phyloP scores from a whole-genome alignment of 2,888 invertebrate genomes.

The Pterobdella sp. region DNA sequence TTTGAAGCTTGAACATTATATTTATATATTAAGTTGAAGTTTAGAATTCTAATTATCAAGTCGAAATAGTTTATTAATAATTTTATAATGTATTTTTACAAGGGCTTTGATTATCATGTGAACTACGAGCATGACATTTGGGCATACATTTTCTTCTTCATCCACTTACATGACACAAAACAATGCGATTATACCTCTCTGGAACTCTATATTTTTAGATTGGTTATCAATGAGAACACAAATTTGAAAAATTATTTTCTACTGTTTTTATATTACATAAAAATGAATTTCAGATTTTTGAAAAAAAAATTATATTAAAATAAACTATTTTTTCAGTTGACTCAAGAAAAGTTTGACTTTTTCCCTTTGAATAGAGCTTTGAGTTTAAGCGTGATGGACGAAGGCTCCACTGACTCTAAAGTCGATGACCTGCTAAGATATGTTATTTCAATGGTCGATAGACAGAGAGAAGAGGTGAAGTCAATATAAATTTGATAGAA shows the following conservation, averaged over 20 bases:
- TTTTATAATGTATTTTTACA: slow-evolving; percentile 12
- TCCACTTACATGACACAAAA: slow-evolving; percentile 51
- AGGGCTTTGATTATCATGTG: slow-evolving; percentile 51
- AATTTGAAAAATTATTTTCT: not conserved
- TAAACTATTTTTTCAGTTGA: slow-evolving; percentile 19
- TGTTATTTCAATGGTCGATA: slow-evolving; percentile 47
- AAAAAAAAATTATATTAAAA: not conserved
- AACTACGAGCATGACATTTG: slow-evolving; percentile 52
- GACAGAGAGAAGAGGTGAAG: slow-evolving; percentile 47
- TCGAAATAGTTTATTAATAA: not conserved
- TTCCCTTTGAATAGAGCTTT: slow-evolving; percentile 50
- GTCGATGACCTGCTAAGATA: slow-evolving; percentile 49
- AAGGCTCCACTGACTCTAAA: slow-evolving; percentile 50
- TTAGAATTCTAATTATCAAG: not conserved
- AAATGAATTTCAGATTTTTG: not conserved
- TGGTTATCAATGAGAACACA: slow-evolving; percentile 41
- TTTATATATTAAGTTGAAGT: slow-evolving; percentile 1
- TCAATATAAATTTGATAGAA: not conserved
- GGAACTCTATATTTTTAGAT: slow-evolving; percentile 48
- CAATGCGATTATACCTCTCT: slow-evolving; percentile 50
- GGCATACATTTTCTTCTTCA: slow-evolving; percentile 52
- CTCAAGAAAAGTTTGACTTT: slow-evolving; percentile 48
- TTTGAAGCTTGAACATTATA: not conserved
- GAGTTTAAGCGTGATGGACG: slow-evolving; percentile 48
- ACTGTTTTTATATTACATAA: not conserved